Conservation (phyloP, 1,140 invertebrate genomes). For the Bombus huntii region DNA sequence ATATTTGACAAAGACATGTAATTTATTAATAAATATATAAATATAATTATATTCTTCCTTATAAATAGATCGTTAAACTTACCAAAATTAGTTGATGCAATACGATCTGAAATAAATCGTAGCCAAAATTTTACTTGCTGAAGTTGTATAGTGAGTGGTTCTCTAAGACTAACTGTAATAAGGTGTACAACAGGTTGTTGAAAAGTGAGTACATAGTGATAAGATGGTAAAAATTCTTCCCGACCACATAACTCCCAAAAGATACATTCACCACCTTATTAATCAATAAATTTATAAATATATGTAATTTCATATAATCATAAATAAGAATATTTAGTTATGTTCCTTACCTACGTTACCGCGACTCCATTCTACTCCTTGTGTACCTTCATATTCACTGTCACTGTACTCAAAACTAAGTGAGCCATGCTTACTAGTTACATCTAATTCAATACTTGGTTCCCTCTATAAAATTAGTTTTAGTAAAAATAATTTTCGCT, state of each 20-base stretch:
- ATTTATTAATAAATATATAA: neutral
- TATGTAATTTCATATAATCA: neutral
- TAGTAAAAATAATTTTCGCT: neutral
- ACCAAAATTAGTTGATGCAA: slow-evolving; percentile 88
- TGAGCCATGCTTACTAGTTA: slow-evolving; percentile 85
- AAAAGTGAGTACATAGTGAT: slow-evolving; percentile 90
- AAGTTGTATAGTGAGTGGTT: slow-evolving; percentile 88
- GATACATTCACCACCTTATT: slow-evolving; percentile 78
- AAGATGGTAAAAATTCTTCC: slow-evolving; percentile 90
- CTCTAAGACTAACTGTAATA: slow-evolving; percentile 89
- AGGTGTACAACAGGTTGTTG: slow-evolving; percentile 86
- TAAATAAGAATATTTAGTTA: neutral
- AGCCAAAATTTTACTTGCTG: slow-evolving; percentile 92
- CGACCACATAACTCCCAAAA: slow-evolving; percentile 94
- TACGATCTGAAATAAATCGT: slow-evolving; percentile 89
- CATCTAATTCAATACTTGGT: slow-evolving; percentile 85
- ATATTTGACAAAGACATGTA: slow-evolving; percentile 15
- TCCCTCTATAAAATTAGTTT: slow-evolving; percentile 70
- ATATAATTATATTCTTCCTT: slow-evolving; percentile 4
- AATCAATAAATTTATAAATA: slow-evolving; percentile 21
- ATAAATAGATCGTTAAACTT: slow-evolving; percentile 42
- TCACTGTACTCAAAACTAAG: slow-evolving; percentile 85
- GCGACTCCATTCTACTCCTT: slow-evolving; percentile 79
- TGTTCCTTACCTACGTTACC: slow-evolving; percentile 76
- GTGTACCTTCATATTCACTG: slow-evolving; percentile 80